Evolutionary conservation across 1,140 invertebrate genomes (phyloP).

Genomic region (Drosophila santomea): DNA sequence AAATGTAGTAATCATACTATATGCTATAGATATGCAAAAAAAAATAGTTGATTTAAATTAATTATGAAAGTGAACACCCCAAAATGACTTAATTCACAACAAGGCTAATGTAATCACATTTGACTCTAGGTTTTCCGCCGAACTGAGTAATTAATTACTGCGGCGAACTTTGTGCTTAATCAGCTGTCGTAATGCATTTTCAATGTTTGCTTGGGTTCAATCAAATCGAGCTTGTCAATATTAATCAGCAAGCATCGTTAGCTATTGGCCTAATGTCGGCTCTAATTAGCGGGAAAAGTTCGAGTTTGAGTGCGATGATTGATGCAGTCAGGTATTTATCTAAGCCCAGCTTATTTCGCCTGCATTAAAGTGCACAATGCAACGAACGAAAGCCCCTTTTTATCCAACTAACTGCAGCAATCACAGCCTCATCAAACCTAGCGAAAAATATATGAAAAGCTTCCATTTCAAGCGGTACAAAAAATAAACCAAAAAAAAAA

Average conservation of each 20-base stretch:
- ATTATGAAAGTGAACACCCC: background rate
- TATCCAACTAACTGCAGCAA: conserved; percentile 36
- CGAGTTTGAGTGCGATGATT: conserved; percentile 10
- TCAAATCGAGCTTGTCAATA: conserved; percentile 41
- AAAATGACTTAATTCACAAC: background rate
- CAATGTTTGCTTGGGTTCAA: conserved; percentile 30
- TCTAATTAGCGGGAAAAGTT: conserved; percentile 31
- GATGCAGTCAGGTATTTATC: background rate
- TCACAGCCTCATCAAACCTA: conserved; percentile 53
- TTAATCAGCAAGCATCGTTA: conserved; percentile 22
- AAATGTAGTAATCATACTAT: too few species aligned
- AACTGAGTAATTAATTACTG: conserved; percentile 24
- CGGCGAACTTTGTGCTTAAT: conserved; percentile 26
- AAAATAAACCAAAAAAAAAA: background rate
- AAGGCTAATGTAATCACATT: conserved; percentile 3
- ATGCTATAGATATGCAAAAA: background rate
- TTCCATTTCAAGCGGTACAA: too few species aligned
- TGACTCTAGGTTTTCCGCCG: background rate
- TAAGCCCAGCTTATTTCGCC: too few species aligned
- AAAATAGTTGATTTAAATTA: background rate
- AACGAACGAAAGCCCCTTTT: conserved; percentile 9
- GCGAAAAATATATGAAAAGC: conserved; percentile 14
- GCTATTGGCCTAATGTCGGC: conserved; percentile 19
- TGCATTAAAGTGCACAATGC: too few species aligned
- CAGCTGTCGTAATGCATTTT: conserved; percentile 43